These are phyloP conservation scores for Apodemia duryi DNA, from an alignment of 2,888 invertebrate genomes.

Conservation along the genomic window DNA sequence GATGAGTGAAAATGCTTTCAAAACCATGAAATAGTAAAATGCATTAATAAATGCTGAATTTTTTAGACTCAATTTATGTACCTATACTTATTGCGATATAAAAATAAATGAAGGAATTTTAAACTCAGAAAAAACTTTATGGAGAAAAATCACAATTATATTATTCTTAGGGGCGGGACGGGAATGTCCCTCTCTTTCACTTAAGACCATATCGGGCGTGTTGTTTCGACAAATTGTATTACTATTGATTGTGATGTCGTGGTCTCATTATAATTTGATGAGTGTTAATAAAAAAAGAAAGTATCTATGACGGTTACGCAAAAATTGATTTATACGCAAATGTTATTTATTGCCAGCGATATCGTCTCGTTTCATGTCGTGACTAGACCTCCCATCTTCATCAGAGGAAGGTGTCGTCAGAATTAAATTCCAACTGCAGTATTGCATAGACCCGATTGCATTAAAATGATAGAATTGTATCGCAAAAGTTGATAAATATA, in stretches of 20 bases:
- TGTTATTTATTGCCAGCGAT: neutral
- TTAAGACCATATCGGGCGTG: no score
- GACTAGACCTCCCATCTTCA: conserved; percentile 11
- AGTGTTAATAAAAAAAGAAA: conserved; percentile 7
- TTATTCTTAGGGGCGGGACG: no score
- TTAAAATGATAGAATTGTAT: neutral
- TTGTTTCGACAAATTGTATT: conserved; percentile 4
- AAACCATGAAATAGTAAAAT: no score
- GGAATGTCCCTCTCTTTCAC: no score
- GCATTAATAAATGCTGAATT: no score
- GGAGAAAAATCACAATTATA: no score
- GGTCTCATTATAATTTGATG: conserved; percentile 6
- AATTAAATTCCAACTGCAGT: neutral
- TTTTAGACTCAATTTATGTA: no score
- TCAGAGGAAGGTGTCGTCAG: conserved; percentile 4
- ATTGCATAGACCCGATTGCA: neutral
- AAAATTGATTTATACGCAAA: neutral
- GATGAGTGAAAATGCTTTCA: no score
- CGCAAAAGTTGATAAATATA: no score
- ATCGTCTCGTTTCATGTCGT: neutral
- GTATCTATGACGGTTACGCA: neutral
- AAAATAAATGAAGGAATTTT: no score
- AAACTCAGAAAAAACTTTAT: no score
- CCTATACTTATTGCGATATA: no score
- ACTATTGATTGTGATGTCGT: neutral